A percentile compares a stretch with the other conserved stretches of the same genome.
Conservation (phyloP, 2,888 invertebrate genomes). For the Phasia obesa region DNA sequence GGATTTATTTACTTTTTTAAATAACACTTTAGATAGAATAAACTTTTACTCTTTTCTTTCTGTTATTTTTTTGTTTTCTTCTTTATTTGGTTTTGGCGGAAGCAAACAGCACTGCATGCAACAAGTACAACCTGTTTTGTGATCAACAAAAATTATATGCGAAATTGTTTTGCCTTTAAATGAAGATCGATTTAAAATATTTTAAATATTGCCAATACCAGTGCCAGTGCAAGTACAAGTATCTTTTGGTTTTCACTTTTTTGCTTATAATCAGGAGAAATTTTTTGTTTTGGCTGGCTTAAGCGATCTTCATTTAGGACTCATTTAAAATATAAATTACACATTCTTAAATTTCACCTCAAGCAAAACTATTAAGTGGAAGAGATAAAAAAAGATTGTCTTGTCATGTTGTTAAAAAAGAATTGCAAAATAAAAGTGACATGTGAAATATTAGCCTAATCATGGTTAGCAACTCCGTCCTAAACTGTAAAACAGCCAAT, state of each 20-base stretch:
- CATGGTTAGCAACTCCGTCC: too few relatives aligned
- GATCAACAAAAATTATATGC: slow-evolving; percentile 64
- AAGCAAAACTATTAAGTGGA: background rate
- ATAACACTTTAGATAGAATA: slow-evolving; percentile 57
- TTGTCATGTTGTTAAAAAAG: background rate
- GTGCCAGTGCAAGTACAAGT: slow-evolving; percentile 5
- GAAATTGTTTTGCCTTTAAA: slow-evolving; percentile 59
- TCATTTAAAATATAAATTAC: slow-evolving; percentile 58
- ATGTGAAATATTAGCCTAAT: too few relatives aligned
- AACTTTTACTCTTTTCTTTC: slow-evolving; percentile 64
- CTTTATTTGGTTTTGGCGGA: slow-evolving; percentile 36
- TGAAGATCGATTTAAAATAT: slow-evolving; percentile 56
- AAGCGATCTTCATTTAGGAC: slow-evolving; percentile 54
- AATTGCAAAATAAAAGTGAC: background rate
- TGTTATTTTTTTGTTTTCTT: slow-evolving; percentile 2
- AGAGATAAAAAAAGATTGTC: background rate
- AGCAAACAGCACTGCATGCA: too few relatives aligned
- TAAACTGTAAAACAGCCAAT: too few relatives aligned
- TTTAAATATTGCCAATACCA: slow-evolving; percentile 48
- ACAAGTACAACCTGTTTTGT: slow-evolving; percentile 63
- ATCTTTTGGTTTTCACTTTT: slow-evolving; percentile 55
- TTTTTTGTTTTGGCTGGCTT: slow-evolving; percentile 38
- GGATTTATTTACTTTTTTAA: slow-evolving; percentile 59
- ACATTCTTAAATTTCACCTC: slow-evolving; percentile 50
- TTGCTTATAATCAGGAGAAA: slow-evolving; percentile 47